Evolutionary conservation across 2,888 invertebrate genomes (phyloP).

Genomic region (Leptopilina drosophilae): DNA sequence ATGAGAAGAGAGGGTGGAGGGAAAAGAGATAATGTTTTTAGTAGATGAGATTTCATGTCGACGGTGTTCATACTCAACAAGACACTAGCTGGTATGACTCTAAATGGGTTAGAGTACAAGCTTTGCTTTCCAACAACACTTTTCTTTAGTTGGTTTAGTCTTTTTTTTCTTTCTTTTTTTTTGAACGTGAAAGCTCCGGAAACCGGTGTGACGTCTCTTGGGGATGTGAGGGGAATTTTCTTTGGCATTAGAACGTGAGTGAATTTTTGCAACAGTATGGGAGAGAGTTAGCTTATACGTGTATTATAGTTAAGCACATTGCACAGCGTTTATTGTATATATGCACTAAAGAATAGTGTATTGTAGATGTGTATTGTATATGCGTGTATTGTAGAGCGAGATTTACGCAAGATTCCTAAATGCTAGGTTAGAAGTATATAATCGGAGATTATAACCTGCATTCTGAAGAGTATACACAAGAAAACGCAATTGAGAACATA

Average conservation of each 20-base stretch:
- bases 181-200: conserved; percentile 20
- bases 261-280: conserved; percentile 18
- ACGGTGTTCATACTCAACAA: conserved; percentile 25
- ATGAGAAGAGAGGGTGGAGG: background rate
- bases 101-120: conserved; percentile 25
- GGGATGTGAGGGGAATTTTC: conserved; percentile 1
- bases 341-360: no score
- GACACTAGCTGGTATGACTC: conserved; percentile 22
- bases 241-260: conserved; percentile 19
- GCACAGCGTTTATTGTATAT: no score
- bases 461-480: conserved; percentile 2
- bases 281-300: no score
- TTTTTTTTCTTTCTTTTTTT: conserved; percentile 14
- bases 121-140: conserved; percentile 22
- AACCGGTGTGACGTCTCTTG: conserved; percentile 34
- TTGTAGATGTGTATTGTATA: no score
- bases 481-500: conserved; percentile 25
- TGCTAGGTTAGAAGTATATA: conserved; percentile 17
- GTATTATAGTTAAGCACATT: no score
- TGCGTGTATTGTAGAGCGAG: background rate
- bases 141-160: background rate
- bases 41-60: conserved; percentile 21
- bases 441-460: background rate
- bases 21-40: conserved; percentile 2
- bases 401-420: conserved; percentile 27